Evolutionary conservation across 1,140 invertebrate genomes (phyloP).

Genomic region (Sitophilus oryzae): DNA sequence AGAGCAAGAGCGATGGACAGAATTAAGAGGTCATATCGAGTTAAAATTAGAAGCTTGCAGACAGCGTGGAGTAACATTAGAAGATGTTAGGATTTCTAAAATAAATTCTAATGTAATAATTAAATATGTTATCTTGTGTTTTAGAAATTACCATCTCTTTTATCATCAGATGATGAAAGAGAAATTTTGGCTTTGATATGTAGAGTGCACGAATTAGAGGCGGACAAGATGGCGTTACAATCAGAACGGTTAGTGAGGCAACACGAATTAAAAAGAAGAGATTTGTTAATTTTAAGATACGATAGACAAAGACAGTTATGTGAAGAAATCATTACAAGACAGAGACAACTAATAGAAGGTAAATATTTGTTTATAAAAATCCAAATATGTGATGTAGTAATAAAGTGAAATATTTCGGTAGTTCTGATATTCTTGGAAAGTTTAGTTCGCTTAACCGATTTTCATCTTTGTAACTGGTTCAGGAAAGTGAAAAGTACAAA

Average conservation of each 20-base stretch:
- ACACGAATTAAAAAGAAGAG: constrained; percentile 76
- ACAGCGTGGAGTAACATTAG: constrained; percentile 65
- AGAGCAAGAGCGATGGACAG: constrained; percentile 75
- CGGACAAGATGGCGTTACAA: constrained; percentile 85
- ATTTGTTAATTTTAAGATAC: constrained; percentile 75
- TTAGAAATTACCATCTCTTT: constrained; percentile 70
- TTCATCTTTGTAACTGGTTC: no score
- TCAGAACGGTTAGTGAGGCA: constrained; percentile 77
- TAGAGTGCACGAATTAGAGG: constrained; percentile 84
- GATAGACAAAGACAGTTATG: constrained; percentile 78
- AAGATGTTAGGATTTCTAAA: constrained; percentile 74
- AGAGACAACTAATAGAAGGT: constrained; percentile 83
- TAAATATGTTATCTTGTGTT: constrained; percentile 1
- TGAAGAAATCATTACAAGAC: constrained; percentile 86
- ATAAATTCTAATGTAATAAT: neutral
- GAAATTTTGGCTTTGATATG: constrained; percentile 80
- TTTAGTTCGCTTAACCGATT: no score
- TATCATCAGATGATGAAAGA: constrained; percentile 79
- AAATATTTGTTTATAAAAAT: no score
- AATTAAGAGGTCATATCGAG: constrained; percentile 67
- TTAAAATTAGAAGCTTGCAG: constrained; percentile 71
- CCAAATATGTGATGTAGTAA: no score
- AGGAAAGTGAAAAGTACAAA: no score
- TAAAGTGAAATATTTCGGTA: no score
- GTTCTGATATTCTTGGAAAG: no score